Conservation (phyloP, 1,140 invertebrate species). For the Drosophila guanche region DNA sequence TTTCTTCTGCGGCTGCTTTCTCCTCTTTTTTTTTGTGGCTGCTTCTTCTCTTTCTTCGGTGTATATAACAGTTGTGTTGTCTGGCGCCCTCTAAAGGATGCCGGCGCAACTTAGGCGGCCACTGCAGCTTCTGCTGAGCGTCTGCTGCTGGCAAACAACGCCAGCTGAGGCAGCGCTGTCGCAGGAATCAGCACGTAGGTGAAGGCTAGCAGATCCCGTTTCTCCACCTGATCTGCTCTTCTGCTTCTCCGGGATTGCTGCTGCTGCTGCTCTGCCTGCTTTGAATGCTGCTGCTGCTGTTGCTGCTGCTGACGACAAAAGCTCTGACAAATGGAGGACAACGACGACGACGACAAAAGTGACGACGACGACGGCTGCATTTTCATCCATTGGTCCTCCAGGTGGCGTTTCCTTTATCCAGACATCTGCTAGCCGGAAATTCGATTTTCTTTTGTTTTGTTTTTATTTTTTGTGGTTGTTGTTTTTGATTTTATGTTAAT, state of each 20-base stretch:
- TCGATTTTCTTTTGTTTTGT: constrained; percentile 19
- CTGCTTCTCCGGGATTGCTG: constrained; percentile 24
- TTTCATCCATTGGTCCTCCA: constrained; percentile 82
- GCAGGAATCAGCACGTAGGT: constrained; percentile 39
- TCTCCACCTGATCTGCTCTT: constrained; percentile 32
- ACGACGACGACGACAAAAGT: constrained; percentile 77
- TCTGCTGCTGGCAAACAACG: constrained; percentile 26
- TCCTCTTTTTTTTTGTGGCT: constrained; percentile 35
- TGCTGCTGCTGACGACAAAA: constrained; percentile 55
- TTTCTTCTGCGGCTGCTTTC: constrained; percentile 24
- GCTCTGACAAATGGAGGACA: constrained; percentile 78
- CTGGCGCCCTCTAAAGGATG: constrained; percentile 36
- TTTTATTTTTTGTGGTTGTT: constrained; percentile 7
- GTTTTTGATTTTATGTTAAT: constrained; percentile 9
- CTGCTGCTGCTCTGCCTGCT: constrained; percentile 26
- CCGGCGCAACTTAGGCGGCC: constrained; percentile 62
- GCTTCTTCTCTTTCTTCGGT: constrained; percentile 24
- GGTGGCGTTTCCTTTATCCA: constrained; percentile 71
- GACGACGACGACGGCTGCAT: constrained; percentile 83
- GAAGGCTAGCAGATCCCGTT: constrained; percentile 30
- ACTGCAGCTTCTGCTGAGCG: constrained; percentile 50
- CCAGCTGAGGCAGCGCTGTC: constrained; percentile 44
- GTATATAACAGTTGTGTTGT: constrained; percentile 12
- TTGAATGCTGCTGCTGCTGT: constrained; percentile 28
- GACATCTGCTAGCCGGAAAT: constrained; percentile 75